These are phyloP conservation scores for Amphiduros pacificus DNA, from an alignment of 2,888 invertebrate species.

Conservation along the genomic window DNA sequence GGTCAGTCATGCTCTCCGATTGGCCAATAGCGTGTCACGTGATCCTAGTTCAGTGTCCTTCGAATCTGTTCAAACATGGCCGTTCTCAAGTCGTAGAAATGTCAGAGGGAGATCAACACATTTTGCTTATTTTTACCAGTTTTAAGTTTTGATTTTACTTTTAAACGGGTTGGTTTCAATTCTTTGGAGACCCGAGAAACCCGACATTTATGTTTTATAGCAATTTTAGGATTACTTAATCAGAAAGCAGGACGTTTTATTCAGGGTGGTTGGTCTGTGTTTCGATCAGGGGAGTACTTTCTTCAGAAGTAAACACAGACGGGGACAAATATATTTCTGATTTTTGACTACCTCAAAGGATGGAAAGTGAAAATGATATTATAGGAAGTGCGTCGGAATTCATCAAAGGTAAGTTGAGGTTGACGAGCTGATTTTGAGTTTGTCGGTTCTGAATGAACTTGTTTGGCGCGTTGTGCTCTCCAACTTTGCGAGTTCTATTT, in stretches of 20 bases:
- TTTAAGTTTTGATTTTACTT: too few relatives aligned
- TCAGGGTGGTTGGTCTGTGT: not conserved
- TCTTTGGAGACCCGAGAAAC: too few relatives aligned
- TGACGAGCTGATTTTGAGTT: not conserved
- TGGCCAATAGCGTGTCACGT: constrained; percentile 35
- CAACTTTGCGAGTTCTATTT: too few relatives aligned
- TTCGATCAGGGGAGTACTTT: too few relatives aligned
- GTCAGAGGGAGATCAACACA: constrained; percentile 5
- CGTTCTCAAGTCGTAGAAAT: constrained; percentile 17
- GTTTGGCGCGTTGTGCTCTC: too few relatives aligned
- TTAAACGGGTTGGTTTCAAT: too few relatives aligned
- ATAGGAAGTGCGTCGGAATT: constrained; percentile 59
- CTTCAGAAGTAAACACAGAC: too few relatives aligned
- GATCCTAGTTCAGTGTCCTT: constrained; percentile 29
- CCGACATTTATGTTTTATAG: too few relatives aligned
- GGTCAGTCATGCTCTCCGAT: constrained; percentile 27
- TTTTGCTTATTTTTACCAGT: not conserved
- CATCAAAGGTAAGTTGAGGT: constrained; percentile 50
- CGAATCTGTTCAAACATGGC: constrained; percentile 32
- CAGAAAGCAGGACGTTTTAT: too few relatives aligned
- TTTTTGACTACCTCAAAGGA: constrained; percentile 33
- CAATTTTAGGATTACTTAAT: too few relatives aligned
- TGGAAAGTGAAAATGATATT: constrained; percentile 57
- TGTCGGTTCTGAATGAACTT: not conserved
- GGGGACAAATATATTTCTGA: too few relatives aligned